Base-by-base conservation (phyloP, 2,113 vertebrate genomes). In the Dinomys branickii region DNA sequence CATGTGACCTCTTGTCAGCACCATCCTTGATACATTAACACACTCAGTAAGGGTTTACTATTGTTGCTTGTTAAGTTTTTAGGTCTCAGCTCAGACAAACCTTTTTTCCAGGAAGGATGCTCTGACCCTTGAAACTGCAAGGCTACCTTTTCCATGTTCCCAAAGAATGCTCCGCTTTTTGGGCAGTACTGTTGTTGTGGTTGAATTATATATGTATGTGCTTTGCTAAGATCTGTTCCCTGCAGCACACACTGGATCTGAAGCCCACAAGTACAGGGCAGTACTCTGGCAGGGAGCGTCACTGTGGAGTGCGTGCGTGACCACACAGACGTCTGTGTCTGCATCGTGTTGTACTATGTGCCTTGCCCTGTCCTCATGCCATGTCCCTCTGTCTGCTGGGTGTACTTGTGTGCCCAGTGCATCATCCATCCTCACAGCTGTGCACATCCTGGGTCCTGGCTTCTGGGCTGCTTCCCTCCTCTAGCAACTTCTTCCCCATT, bases 21-120 rank as follows among this genome's bases (percentile, higher is more conserved):
- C 38, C 71, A 3, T 50, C 33, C 26, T 50, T 44, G 33, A 30
- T 30, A 13, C 44, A 19, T 24, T 17, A 44, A 47, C 59, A 63
- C 4, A 12, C 47, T 65, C n/a, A 35, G 0, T 33, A 26, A 26
- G 11, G 52, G 22, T 28, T 61, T 0, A 0, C 28, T 30, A 0
- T 47, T 58, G 1, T 50, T 58, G 54, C 0, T 56, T 19, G n/a
- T 35, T 75, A 19, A 1, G 26, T 44, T 50, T 80, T 75, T 17
- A n/a, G 54, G 38, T 85, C 59, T 56, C 58, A 65, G 78, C 35
- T 24, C 69, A 92, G 63, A 50, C 2, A 0, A 12, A 2, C 35
- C 33, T 59, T 75, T 82, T 63, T 33, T 90, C 52, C 16, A 19
- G 52, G 35, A 59, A 75, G 33, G 0, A 52, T 82, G 44, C 47